Conservation (phyloP, 2,797 vertebrate genomes). For the Dermochelys coriacea region DNA sequence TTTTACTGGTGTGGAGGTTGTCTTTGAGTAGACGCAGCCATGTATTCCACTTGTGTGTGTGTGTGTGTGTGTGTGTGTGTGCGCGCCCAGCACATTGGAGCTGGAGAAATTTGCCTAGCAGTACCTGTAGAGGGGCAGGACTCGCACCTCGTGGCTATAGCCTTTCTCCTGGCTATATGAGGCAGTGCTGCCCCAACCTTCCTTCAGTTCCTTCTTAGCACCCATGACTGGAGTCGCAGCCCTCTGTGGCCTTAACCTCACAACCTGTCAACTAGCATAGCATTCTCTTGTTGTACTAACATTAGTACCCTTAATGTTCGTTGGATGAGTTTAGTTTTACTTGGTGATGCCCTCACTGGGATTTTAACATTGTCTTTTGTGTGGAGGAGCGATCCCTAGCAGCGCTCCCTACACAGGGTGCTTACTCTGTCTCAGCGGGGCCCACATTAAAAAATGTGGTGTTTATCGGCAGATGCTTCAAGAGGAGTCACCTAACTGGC, state of each 20-base stretch:
- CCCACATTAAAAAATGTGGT: background rate
- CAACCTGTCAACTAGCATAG: background rate
- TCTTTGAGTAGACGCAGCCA: background rate
- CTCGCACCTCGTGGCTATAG: background rate
- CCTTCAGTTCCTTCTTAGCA: background rate
- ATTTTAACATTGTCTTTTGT: background rate
- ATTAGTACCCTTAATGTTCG: background rate
- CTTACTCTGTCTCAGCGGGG: background rate
- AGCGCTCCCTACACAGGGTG: background rate
- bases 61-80: too few relatives aligned
- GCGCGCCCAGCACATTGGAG: background rate
- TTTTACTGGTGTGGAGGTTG: background rate
- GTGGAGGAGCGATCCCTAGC: background rate
- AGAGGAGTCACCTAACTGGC: too few relatives aligned
- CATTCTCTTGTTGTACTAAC: background rate
- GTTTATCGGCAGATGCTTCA: too few relatives aligned
- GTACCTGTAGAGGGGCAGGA: background rate
- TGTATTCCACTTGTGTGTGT: too few relatives aligned
- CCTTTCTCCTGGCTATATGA: background rate
- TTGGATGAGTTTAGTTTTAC: background rate
- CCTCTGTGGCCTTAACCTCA: background rate
- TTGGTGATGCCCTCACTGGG: background rate
- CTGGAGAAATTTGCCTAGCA: background rate
- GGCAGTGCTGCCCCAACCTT: background rate
- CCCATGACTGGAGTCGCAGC: background rate